A percentile compares a stretch with the other conserved stretches of the same genome.
These are phyloP conservation scores for Thermophis baileyi DNA, from an alignment of 2,113 vertebrate species.

Conservation along the genomic window DNA sequence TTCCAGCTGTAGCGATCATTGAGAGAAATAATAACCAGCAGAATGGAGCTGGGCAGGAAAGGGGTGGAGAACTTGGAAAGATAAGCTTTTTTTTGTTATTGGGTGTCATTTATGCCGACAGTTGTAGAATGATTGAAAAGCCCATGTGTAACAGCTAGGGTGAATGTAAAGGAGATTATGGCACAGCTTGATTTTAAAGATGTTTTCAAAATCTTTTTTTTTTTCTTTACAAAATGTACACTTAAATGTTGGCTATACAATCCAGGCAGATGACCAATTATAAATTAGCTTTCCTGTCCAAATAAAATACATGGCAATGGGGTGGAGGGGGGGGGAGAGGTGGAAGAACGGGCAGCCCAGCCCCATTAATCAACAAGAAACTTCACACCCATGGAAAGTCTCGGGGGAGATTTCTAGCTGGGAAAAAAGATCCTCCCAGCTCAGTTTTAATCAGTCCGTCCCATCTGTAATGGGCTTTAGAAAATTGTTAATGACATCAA, in stretches of 20 bases:
- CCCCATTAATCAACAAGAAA: conserved; percentile 75
- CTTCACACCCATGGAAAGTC: conserved; percentile 70
- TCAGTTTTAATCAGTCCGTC: conserved; percentile 76
- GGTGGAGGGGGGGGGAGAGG: conserved; percentile 40
- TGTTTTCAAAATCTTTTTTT: conserved; percentile 29
- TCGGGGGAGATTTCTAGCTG: conserved; percentile 77
- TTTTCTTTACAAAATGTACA: conserved; percentile 38
- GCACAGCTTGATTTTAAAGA: conserved; percentile 14
- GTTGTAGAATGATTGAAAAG: conserved; percentile 54
- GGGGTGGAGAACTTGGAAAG: conserved; percentile 51
- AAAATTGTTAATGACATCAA: conserved; percentile 84
- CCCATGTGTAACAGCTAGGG: conserved; percentile 39
- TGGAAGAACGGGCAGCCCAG: conserved; percentile 52
- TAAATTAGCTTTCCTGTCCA: conserved; percentile 60
- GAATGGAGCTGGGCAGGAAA: conserved; percentile 56
- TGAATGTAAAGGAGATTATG: conserved; percentile 41
- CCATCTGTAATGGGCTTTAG: conserved; percentile 81
- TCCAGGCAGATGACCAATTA: conserved; percentile 58
- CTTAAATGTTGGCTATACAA: conserved; percentile 54
- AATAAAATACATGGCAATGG: conserved; percentile 63
- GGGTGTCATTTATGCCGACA: conserved; percentile 60
- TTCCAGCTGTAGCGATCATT: conserved; percentile 79
- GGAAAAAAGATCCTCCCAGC: conserved; percentile 77
- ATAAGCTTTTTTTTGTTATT: conserved; percentile 71
- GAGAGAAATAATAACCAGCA: conserved; percentile 74